Conservation (phyloP, 1,140 invertebrate genomes). For the Campoletis sonorensis region DNA sequence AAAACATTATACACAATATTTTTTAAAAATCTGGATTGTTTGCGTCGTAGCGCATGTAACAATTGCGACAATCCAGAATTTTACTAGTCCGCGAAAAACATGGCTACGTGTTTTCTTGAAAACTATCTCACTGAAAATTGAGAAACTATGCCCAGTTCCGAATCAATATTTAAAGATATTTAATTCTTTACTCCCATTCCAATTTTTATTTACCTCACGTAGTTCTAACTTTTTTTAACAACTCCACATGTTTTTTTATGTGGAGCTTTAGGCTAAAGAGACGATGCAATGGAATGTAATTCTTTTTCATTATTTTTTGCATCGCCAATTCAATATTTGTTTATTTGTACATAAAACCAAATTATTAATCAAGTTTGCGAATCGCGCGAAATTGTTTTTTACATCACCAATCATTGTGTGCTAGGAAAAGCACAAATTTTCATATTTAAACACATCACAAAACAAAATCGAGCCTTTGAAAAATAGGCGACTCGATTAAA, state of each 20-base stretch:
- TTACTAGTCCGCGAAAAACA: background rate
- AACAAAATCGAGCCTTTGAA: background rate
- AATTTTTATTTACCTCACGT: background rate
- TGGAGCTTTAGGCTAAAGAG: background rate
- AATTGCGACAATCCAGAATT: background rate
- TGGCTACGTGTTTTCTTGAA: background rate
- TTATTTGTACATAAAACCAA: background rate
- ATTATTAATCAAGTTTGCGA: background rate
- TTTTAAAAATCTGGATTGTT: background rate
- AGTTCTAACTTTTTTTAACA: background rate
- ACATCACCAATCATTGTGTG: background rate
- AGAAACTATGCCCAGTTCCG: background rate
- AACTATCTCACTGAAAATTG: background rate
- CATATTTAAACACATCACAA: background rate
- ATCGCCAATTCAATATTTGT: background rate
- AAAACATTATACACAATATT: background rate
- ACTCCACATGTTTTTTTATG: background rate
- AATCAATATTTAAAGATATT: conserved; percentile 1
- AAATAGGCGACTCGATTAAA: background rate
- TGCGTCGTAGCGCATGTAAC: background rate
- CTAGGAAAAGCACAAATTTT: background rate
- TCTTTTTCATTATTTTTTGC: background rate
- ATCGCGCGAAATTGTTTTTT: background rate
- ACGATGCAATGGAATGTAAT: background rate
- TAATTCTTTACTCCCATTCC: background rate